Base-by-base conservation (phyloP, 2,888 invertebrate species). In the Zootermopsis nevadensis region DNA sequence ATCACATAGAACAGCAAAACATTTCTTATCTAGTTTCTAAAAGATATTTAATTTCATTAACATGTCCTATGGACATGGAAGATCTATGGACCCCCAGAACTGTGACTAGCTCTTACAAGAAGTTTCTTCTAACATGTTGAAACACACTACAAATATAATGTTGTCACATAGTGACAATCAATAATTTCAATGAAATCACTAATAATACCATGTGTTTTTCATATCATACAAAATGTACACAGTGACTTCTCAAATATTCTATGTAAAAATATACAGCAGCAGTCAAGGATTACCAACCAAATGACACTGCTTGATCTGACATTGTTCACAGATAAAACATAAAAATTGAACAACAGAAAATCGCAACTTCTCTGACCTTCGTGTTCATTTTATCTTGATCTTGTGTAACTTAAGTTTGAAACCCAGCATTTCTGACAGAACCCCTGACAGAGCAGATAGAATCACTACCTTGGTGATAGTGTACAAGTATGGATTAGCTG, bases 371-470 rank as follows among this genome's bases (percentile, higher is more conserved):
- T 33, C 33, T 69, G 10, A 27, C 69, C n/a, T 33, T n/a, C 38
- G n/a, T 42, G 42, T n/a, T 33, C 90, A 96, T 89, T 96, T 97
- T 85, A 97, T 95, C 92, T 98, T 99, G 87, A 99, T 98, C 92
- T 99, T 99, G 90, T 98, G 97, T 77, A 99, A 91, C 90, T 99
- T 99, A 84, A 99, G 92, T 90, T 99, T 99, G 90, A 99, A 99
- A 81, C 99, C 99, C 82, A 98, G 91, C 91, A 98, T 94, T 91
- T 99, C 98, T 6, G 98, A 98, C n/a, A 99, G 92, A 31, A 98
- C 97, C 8, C 98, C 98, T 0, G 98, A 98, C 80, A 99, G 93
- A 2, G 99, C 99, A 0, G 98, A 98, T 77, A 99, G 91, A 86
- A 99, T 96, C 10, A 99, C 97, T 82, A 99, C 96, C 91, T 98